Evolutionary conservation across 2,888 invertebrate species (phyloP), one percentile per base, ranked within the genome.

Genomic region (Rhabditoides inermis): DNA sequence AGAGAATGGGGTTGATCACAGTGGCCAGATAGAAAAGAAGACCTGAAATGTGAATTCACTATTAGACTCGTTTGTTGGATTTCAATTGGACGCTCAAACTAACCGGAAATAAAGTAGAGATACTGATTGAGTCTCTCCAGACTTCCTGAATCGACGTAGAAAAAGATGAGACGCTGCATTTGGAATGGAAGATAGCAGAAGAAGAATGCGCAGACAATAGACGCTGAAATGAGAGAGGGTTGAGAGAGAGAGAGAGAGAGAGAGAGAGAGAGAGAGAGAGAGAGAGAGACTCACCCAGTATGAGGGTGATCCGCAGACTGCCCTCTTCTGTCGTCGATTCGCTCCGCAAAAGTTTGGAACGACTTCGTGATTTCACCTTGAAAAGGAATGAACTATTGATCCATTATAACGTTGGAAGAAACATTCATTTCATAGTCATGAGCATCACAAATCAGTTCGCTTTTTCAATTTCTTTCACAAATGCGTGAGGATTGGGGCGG

Each of bases 151-250:
- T 55, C 52, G 15, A 69, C 30, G 48, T 67, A 63, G 56, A 69
- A 67, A 49, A 69, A 69, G 10, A 60, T 41, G 2, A 69, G 57
- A 15, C 68, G 59, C 52, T 69, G 68, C 2, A 61, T 37, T 54
- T 69, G 68, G 55, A 62, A 69, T 15, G 68, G 68, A 26, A 63
- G 55, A 51, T 69, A 69, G 49, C 68, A 69, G 18, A 65, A 50
- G 59, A 69, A 69, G 55, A 69, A 69, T 26, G 65, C 58, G 42
- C 51, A 55, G 35, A 69, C 60, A 39, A 69, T 61, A 3, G 61
- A 56, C 37, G 60, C 68, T 68, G 56, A 47, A 67, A 60, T 18
- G 20, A 30, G 27, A n/a, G 40, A 36, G 30, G 3, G 28, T 30
- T 44, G 15, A 40, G 45, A 49, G 36, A 32, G 36, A 37, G 30